Conservation (phyloP, 2,888 invertebrate species). For the Octodonta nipae region DNA sequence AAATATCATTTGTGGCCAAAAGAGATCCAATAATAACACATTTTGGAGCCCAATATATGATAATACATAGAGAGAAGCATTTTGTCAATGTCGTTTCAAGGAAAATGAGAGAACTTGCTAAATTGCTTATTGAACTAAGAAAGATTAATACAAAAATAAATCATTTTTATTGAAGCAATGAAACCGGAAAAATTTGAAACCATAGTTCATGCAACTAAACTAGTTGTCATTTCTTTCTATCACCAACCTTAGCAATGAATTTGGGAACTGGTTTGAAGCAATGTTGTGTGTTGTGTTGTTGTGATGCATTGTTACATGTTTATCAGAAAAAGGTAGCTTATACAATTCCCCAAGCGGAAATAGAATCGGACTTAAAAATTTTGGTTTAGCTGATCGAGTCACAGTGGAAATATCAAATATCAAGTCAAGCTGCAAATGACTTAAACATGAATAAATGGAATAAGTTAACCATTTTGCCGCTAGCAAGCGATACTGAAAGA, state of each 20-base stretch:
- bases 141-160: constrained; percentile 6
- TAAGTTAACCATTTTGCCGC: constrained; percentile 13
- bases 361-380: constrained; percentile 15
- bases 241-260: constrained; percentile 17
- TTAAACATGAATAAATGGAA: constrained; percentile 14
- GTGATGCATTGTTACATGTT: constrained; percentile 10
- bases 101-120: no score
- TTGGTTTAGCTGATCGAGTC: constrained; percentile 13
- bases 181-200: constrained; percentile 8
- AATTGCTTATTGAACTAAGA: constrained; percentile 10
- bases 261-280: constrained; percentile 17
- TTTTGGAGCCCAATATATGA: constrained; percentile 11
- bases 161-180: constrained; percentile 7
- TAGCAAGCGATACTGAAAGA: constrained; percentile 6
- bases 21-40: no score
- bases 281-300: constrained; percentile 18
- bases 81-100: constrained; percentile 10
- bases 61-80: constrained; percentile 9
- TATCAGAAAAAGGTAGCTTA: background rate
- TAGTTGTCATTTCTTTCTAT: constrained; percentile 11
- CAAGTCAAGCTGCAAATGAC: constrained; percentile 6
- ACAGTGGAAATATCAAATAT: constrained; percentile 12
- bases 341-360: constrained; percentile 6
- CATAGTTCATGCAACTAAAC: constrained; percentile 8
- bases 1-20: no score